Conservation (phyloP, 2,888 invertebrate species). For the Calameuta pallipes region DNA sequence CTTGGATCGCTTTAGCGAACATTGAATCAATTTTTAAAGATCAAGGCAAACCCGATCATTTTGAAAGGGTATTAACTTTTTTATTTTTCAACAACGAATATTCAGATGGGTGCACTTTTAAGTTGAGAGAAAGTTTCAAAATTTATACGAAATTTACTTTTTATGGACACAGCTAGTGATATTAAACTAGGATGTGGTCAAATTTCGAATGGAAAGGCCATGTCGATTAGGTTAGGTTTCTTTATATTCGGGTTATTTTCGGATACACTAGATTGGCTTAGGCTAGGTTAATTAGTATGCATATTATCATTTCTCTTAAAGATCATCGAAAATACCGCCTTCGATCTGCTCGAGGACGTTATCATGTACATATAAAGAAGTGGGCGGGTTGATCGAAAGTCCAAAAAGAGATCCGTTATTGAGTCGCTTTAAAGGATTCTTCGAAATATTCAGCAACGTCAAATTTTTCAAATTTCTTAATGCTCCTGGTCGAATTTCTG, state of each 20-base stretch:
- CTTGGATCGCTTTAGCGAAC: background rate
- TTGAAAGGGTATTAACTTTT: background rate
- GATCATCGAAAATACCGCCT: conserved; percentile 27
- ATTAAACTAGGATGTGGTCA: background rate
- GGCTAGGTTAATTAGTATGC: background rate
- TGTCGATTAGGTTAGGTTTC: background rate
- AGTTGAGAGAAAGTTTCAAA: background rate
- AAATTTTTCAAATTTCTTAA: conserved; percentile 64
- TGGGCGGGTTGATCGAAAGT: conserved; percentile 25
- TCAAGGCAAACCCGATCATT: background rate
- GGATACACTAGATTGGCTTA: background rate
- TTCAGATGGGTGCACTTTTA: background rate
- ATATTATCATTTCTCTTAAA: conserved; percentile 6
- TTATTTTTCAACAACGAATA: background rate
- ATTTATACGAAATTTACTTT: background rate
- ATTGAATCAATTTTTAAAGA: background rate
- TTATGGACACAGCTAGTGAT: background rate
- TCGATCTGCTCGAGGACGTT: conserved; percentile 22
- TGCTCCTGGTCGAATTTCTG: conserved; percentile 61
- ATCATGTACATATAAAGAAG: conserved; percentile 11
- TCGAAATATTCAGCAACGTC: conserved; percentile 62
- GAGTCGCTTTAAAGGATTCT: conserved; percentile 60
- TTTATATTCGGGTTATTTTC: background rate
- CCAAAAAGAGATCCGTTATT: conserved; percentile 49
- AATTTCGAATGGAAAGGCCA: background rate